These are phyloP conservation scores for Urocolius indicus DNA, from an alignment of 2,113 vertebrate species.

Conservation along the genomic window DNA sequence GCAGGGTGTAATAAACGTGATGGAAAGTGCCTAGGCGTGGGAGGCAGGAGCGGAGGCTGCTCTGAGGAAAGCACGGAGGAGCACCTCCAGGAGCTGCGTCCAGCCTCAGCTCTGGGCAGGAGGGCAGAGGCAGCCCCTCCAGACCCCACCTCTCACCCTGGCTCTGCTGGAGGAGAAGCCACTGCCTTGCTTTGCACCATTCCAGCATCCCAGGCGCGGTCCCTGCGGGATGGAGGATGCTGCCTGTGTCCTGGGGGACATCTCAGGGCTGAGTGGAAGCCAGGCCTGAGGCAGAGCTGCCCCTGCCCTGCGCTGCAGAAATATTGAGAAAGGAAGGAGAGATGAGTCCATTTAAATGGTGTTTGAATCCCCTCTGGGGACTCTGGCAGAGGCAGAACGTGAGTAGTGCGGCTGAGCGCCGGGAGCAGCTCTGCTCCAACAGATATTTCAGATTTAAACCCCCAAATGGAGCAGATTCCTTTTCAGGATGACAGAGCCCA, in stretches of 20 bases:
- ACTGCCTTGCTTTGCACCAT: fast-evolving
- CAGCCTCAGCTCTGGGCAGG: not conserved
- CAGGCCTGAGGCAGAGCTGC: not conserved
- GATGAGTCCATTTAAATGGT: not conserved
- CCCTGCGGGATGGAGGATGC: not conserved
- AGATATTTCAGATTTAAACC: conserved; percentile 46
- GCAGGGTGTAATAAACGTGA: conserved; percentile 41
- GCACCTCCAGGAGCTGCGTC: not conserved
- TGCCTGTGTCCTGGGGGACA: fast-evolving
- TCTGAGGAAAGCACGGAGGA: fast-evolving
- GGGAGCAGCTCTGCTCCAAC: conserved; percentile 18
- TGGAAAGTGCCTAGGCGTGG: not conserved
- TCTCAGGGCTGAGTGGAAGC: fast-evolving
- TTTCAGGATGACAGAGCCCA: not conserved
- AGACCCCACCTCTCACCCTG: not conserved
- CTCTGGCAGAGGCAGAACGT: not conserved
- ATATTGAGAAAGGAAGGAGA: not conserved
- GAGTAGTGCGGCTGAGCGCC: not conserved
- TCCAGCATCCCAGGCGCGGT: not conserved
- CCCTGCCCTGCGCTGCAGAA: not conserved
- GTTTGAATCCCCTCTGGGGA: not conserved
- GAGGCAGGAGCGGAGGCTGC: not conserved
- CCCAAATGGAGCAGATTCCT: conserved; percentile 20
- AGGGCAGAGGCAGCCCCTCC: not conserved
- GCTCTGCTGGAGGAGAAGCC: fast-evolving